Evolutionary conservation across 2,797 vertebrate genomes (phyloP).

Genomic region (Falco novaeseelandiae): DNA sequence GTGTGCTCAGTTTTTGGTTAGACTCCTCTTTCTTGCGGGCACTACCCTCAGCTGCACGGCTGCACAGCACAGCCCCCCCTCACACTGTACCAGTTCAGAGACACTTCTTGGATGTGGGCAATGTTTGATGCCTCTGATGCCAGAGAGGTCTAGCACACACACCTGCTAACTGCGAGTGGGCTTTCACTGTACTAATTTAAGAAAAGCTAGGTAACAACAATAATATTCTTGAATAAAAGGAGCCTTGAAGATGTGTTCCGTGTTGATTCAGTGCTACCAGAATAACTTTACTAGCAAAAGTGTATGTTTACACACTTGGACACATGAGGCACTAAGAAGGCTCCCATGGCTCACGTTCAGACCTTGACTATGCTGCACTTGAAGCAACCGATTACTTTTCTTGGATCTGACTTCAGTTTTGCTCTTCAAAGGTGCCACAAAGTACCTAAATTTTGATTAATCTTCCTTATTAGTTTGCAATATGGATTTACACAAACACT

Average conservation of each 20-base stretch:
- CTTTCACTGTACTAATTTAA: neutral
- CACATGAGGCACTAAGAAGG: neutral
- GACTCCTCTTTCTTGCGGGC: neutral
- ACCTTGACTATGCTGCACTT: neutral
- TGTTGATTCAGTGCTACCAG: neutral
- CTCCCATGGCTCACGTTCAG: neutral
- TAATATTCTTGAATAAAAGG: neutral
- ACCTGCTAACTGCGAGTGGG: neutral
- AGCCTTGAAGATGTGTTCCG: neutral
- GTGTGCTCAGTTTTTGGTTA: neutral
- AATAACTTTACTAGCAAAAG: neutral
- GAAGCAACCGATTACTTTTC: neutral
- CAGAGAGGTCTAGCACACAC: rapidly evolving
- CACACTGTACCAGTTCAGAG: rapidly evolving
- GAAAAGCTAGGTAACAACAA: neutral
- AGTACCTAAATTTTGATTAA: neutral
- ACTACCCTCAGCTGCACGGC: neutral
- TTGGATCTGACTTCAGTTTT: neutral
- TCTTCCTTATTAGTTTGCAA: neutral
- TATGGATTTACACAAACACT: neutral
- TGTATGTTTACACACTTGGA: neutral
- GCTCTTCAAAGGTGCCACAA: neutral
- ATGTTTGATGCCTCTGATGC: neutral
- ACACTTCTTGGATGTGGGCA: neutral
- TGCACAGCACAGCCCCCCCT: neutral